phyloP scores from a whole-genome alignment of 2,113 vertebrate genomes.

The Gavialis gangeticus region DNA sequence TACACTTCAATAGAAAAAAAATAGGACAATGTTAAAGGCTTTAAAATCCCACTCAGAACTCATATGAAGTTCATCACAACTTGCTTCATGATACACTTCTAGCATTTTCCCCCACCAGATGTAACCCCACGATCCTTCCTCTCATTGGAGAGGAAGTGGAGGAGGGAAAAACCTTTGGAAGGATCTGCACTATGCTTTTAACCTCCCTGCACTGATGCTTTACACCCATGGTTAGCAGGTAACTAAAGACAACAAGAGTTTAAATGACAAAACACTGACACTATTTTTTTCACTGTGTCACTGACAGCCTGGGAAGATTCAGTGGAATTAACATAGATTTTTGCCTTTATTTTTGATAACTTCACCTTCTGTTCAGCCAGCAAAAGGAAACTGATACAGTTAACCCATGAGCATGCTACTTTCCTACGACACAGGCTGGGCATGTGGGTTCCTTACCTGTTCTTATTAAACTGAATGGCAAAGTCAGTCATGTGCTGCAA shows the following conservation, averaged over 20 bases:
- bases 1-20: not conserved
- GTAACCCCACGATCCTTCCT: too few species aligned
- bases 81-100: not conserved
- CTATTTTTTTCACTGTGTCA: not conserved
- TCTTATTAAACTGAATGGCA: slow-evolving; percentile 99
- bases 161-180: not conserved
- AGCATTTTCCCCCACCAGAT: not conserved
- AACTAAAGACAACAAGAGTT: not conserved
- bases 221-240: not conserved
- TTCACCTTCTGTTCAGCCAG: not conserved
- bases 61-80: not conserved
- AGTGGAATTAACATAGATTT: not conserved
- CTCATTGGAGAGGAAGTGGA: not conserved
- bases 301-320: not conserved
- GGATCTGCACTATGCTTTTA: not conserved
- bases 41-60: not conserved
- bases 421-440: accelerated
- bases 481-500: slow-evolving; percentile 99
- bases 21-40: not conserved
- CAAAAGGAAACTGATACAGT: not conserved
- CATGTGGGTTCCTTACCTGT: slow-evolving; percentile 84
- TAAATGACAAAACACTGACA: not conserved
- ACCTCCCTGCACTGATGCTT: not conserved
- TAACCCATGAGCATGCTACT: accelerated
- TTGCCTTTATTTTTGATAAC: not conserved